Evolutionary conservation across 2,113 vertebrate genomes (phyloP), one percentile per base, ranked within the genome.

Genomic region (Brienomyrus longianalis): DNA sequence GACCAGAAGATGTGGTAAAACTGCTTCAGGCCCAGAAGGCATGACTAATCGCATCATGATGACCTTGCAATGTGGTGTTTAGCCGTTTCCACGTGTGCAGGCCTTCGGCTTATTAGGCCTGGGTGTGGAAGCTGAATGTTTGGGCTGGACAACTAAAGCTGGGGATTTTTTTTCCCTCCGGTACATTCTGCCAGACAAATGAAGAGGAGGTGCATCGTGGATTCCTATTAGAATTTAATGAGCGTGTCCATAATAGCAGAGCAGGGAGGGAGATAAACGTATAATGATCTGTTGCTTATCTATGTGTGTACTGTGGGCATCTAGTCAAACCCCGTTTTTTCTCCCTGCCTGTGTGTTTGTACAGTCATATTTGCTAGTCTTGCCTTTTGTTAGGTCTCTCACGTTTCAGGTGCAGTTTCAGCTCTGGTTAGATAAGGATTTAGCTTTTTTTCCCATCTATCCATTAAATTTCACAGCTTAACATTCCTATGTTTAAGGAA

Each of bases 141-240:
- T 31, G 59, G 62, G 88, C 77, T 90, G 62, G 74, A 86, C 89
- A 90, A 62, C 85, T 89, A 90, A 90, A 90, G 74, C 21, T 8
- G 9, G 4, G 45, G 50, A 88, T 43, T 86, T 86, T 88, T 47
- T 88, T 90, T 52, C 54, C 66, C 86, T 89, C 35, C 19, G 77
- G 74, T 89, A 56, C 47, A 27, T 91, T 80, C 90, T 51, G 27
- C 19, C 50, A 86, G 88, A 85, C 89, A 43, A 54, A 77, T 35
- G 47, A 70, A 90, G 87, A 86, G 66, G 70, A 59, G 90, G 83
- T 86, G 89, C 80, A 85, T 83, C 45, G 66, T 66, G 54, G 89
- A 23, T 90, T 59, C 83, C 85, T 88, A 86, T 91, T 86, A 89
- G 85, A 83, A 88, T 90, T 91, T 91, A 92, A 90, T 90, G 84